phyloP scores from a whole-genome alignment of 2,797 vertebrate species.

The Cetoscarus ocellatus region DNA sequence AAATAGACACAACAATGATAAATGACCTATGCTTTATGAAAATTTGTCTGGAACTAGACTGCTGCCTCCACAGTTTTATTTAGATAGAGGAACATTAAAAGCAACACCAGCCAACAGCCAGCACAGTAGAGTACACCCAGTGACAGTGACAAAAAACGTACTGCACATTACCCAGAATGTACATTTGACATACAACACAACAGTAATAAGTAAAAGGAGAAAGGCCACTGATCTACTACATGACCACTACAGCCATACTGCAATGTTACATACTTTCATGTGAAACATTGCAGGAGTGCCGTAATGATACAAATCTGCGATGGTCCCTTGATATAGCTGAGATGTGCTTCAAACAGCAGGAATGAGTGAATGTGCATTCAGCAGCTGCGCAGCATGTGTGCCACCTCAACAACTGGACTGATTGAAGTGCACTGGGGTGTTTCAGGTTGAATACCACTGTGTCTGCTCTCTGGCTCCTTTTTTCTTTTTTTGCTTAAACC shows the following conservation, averaged over 20 bases:
- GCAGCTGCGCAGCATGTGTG: slow-evolving; percentile 39
- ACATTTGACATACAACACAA: too few relatives aligned
- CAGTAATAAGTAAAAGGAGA: background rate
- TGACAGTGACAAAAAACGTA: background rate
- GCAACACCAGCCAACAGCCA: too few relatives aligned
- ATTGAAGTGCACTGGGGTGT: slow-evolving; percentile 82
- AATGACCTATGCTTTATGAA: too few relatives aligned
- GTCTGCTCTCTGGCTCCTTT: slow-evolving; percentile 45
- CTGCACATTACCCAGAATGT: too few relatives aligned
- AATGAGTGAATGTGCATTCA: slow-evolving; percentile 61
- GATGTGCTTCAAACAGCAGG: slow-evolving; percentile 60
- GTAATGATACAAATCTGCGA: slow-evolving; percentile 24
- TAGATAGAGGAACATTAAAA: too few relatives aligned
- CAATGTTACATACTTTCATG: background rate
- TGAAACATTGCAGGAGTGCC: background rate
- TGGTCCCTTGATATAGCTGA: slow-evolving; percentile 20
- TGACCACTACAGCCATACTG: background rate
- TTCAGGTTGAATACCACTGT: slow-evolving; percentile 66
- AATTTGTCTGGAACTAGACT: too few relatives aligned
- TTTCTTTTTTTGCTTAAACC: slow-evolving; percentile 61
- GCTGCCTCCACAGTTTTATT: too few relatives aligned
- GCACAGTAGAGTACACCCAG: too few relatives aligned
- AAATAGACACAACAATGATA: too few relatives aligned
- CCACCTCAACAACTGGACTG: slow-evolving; percentile 68
- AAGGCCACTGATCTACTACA: background rate